A percentile compares a stretch with the other conserved stretches of the same genome.
Conservation (phyloP, 2,888 invertebrate genomes). For the Parnassius orleans region DNA sequence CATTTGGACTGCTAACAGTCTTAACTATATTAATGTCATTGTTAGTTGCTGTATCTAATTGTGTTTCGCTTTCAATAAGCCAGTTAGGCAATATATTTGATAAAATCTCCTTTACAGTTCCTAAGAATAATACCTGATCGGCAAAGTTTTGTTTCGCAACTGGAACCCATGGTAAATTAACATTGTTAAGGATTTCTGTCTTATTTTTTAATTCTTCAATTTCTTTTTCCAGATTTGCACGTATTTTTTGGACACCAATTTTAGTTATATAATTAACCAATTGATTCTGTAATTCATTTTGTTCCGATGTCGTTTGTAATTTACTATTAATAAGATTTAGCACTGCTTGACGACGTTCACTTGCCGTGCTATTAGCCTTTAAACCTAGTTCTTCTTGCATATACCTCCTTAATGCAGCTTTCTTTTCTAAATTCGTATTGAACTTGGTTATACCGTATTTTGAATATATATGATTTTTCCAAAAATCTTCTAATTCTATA, state of each 20-base stretch:
- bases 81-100: constrained; percentile 58
- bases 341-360: constrained; percentile 63
- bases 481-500: constrained; percentile 65
- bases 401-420: constrained; percentile 54
- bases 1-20: not conserved
- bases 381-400: constrained; percentile 60
- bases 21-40: not conserved
- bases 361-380: constrained; percentile 57
- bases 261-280: constrained; percentile 56
- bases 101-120: constrained; percentile 54
- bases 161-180: constrained; percentile 52
- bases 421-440: constrained; percentile 57
- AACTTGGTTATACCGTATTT: constrained; percentile 56
- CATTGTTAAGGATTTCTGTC: constrained; percentile 52
- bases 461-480: constrained; percentile 60
- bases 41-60: constrained; percentile 9
- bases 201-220: constrained; percentile 64
- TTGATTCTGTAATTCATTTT: constrained; percentile 51
- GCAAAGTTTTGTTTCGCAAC: constrained; percentile 50
- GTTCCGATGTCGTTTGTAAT: constrained; percentile 44
- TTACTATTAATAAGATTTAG: constrained; percentile 54
- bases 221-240: constrained; percentile 52
- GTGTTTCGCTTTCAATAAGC: constrained; percentile 41
- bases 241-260: constrained; percentile 52
- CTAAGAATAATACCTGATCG: constrained; percentile 57